These are phyloP conservation scores for Drosophila serrata DNA, from an alignment of 1,140 invertebrate species.

Conservation along the genomic window DNA sequence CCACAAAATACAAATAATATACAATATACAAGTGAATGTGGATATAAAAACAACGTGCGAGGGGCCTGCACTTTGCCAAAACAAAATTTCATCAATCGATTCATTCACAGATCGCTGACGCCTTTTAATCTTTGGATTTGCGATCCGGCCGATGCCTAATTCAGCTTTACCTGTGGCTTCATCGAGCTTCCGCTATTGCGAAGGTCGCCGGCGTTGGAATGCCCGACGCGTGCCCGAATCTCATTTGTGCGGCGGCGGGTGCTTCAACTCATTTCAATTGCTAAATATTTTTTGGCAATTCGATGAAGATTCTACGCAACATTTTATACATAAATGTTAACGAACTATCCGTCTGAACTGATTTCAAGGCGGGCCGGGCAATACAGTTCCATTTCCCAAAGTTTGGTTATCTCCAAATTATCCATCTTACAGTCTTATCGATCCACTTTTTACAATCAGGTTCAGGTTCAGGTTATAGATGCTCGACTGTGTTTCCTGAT, in stretches of 20 bases:
- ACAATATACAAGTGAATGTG: not conserved
- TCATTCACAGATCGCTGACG: conserved; percentile 62
- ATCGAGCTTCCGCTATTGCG: conserved; percentile 65
- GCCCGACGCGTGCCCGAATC: conserved; percentile 62
- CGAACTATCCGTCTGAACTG: conserved; percentile 9
- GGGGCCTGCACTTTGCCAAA: conserved; percentile 39
- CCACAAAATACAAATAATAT: conserved; percentile 3
- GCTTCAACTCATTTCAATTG: conserved; percentile 44
- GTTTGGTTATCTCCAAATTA: not conserved
- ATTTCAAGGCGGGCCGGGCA: conserved; percentile 34
- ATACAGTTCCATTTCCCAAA: not conserved
- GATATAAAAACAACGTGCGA: not conserved
- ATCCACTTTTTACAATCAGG: not conserved
- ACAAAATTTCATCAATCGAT: conserved; percentile 42
- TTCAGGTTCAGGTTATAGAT: not conserved
- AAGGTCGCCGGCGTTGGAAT: conserved; percentile 63
- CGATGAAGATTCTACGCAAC: conserved; percentile 50
- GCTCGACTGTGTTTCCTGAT: conserved; percentile 11
- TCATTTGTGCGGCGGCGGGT: conserved; percentile 28
- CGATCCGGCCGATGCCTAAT: conserved; percentile 44
- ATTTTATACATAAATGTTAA: conserved; percentile 27
- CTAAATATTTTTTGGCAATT: conserved; percentile 47
- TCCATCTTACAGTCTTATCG: not conserved
- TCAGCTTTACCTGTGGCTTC: conserved; percentile 22
- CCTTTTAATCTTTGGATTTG: conserved; percentile 41